phyloP scores from a whole-genome alignment of 2,113 vertebrate genomes.

The Turdus rufiventris region DNA sequence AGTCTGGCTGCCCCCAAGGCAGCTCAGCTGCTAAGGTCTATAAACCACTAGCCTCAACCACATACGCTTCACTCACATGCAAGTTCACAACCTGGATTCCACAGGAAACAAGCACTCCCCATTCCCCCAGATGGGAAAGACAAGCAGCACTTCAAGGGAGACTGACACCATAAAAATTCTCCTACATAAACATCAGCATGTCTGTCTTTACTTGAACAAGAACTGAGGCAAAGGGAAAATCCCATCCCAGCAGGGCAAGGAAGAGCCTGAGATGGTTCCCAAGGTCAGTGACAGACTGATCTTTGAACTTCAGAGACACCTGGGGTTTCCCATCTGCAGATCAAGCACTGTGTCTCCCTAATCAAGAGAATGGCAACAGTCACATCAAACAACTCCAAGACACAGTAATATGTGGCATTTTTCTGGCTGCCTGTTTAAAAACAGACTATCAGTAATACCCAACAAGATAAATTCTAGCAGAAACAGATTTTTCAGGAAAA shows the following conservation, averaged over 20 bases:
- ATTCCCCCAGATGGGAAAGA: accelerated
- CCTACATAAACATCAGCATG: neutral
- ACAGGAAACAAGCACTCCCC: neutral
- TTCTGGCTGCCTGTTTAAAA: neutral
- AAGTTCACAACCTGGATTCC: neutral
- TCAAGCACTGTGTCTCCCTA: neutral
- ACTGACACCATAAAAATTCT: neutral
- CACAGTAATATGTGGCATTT: accelerated
- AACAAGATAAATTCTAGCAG: neutral
- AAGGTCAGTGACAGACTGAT: neutral
- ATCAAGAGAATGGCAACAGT: neutral
- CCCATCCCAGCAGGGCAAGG: neutral
- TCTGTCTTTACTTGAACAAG: neutral
- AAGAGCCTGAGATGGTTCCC: neutral
- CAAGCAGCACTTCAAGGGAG: neutral
- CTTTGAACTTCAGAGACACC: neutral
- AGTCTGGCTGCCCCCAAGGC: neutral
- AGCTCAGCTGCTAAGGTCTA: neutral
- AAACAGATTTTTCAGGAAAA: neutral
- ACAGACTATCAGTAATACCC: neutral
- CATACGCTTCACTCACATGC: accelerated
- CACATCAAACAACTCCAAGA: neutral
- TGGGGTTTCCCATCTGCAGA: neutral
- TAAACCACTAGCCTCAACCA: neutral
- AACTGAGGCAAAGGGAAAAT: neutral